phyloP scores from a whole-genome alignment of 2,797 vertebrate species.

The Acropternis orthonyx region DNA sequence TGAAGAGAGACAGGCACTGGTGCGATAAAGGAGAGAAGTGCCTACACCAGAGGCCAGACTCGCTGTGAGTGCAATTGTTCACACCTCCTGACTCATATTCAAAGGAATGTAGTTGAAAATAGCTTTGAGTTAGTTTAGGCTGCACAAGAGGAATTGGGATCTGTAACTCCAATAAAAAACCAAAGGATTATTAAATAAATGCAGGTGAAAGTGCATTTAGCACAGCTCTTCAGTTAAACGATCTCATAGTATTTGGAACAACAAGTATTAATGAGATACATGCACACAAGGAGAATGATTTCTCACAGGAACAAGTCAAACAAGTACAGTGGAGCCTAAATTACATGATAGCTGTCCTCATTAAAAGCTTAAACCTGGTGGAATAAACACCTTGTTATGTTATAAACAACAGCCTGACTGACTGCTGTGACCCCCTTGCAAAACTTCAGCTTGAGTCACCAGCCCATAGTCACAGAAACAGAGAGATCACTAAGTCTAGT shows the following conservation, averaged over 20 bases:
- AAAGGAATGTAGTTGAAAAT: not conserved
- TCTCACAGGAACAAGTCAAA: conserved; percentile 33
- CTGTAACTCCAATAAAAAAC: not conserved
- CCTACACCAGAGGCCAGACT: not conserved
- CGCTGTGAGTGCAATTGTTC: not conserved
- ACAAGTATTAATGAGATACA: conserved; percentile 7
- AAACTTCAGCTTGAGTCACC: not conserved
- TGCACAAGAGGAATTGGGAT: not conserved
- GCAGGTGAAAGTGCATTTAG: not conserved
- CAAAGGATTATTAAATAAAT: not conserved
- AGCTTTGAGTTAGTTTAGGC: not conserved
- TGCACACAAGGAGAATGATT: not conserved
- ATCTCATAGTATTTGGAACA: not conserved
- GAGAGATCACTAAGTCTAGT: not conserved
- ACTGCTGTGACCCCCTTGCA: not conserved
- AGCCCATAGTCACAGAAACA: not conserved
- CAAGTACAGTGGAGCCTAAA: conserved; percentile 15
- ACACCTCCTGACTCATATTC: not conserved
- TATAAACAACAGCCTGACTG: not conserved
- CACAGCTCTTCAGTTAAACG: not conserved
- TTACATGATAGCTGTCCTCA: conserved; percentile 9
- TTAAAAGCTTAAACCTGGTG: conserved; percentile 15
- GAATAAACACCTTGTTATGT: not conserved
- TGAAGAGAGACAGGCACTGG: not conserved
- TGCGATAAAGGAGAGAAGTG: not conserved